These are phyloP conservation scores for Galago senegalensis DNA, from an alignment of 2,797 vertebrate genomes.

Conservation along the genomic window DNA sequence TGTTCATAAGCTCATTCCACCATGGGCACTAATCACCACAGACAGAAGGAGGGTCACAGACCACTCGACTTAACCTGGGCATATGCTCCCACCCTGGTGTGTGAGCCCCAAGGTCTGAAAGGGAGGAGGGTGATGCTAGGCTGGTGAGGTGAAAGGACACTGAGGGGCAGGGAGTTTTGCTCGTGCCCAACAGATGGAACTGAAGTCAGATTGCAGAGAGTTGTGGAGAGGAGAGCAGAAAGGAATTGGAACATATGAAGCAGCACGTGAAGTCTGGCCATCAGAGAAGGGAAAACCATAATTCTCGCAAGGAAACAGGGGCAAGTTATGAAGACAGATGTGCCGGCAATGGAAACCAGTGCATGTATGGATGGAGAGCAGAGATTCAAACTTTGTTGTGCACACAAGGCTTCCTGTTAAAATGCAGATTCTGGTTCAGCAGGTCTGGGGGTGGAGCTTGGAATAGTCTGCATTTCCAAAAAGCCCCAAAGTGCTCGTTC, in stretches of 20 bases:
- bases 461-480: background rate
- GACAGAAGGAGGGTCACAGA: background rate
- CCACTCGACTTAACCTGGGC: background rate
- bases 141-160: background rate
- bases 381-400: background rate
- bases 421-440: background rate
- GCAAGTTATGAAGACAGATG: background rate
- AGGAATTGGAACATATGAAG: background rate
- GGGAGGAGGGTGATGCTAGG: too few relatives aligned
- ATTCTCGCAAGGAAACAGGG: background rate
- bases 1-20: background rate
- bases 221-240: background rate
- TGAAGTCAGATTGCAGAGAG: background rate
- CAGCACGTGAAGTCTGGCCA: background rate
- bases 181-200: background rate
- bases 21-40: background rate
- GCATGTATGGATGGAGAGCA: background rate
- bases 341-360: background rate
- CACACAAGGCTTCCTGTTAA: background rate
- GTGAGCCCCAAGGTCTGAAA: background rate
- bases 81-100: background rate
- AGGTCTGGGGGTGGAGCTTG: background rate
- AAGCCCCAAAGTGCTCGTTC: background rate
- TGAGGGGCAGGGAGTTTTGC: background rate
- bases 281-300: conserved; percentile 31